phyloP scores from a whole-genome alignment of 2,888 invertebrate species.

The Aspidiotus rigidus region DNA sequence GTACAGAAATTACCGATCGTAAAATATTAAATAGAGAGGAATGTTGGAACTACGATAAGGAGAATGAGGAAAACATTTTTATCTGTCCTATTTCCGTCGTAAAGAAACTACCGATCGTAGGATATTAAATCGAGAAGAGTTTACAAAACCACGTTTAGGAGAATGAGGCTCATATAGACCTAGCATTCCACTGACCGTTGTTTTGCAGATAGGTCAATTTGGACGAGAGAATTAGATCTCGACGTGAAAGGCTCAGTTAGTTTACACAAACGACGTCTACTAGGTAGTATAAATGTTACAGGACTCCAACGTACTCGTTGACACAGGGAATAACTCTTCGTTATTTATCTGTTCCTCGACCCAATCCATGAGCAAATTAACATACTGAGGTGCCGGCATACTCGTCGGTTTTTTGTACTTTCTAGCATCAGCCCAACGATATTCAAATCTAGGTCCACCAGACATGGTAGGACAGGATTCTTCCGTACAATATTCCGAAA shows the following conservation, averaged over 20 bases:
- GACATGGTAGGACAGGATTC: conserved; percentile 81
- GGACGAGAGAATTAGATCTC: not conserved
- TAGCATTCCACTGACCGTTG: no score
- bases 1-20: no score
- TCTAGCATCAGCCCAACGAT: conserved; percentile 80
- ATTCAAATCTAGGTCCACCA: conserved; percentile 80
- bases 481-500: conserved; percentile 73
- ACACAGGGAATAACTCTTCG: conserved; percentile 74
- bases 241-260: no score
- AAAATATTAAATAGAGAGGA: no score
- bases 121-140: no score
- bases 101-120: no score
- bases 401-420: conserved; percentile 67
- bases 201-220: not conserved
- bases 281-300: not conserved
- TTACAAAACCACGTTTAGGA: no score
- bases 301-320: conserved; percentile 51
- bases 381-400: conserved; percentile 73
- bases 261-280: not conserved
- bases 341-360: conserved; percentile 83
- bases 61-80: no score
- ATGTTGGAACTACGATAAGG: no score
- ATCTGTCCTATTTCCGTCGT: no score
- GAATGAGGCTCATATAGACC: no score
- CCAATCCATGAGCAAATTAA: conserved; percentile 81